Evolutionary conservation across 2,888 invertebrate species (phyloP), one percentile per base, ranked within the genome.

Genomic region (Pollenia labialis): DNA sequence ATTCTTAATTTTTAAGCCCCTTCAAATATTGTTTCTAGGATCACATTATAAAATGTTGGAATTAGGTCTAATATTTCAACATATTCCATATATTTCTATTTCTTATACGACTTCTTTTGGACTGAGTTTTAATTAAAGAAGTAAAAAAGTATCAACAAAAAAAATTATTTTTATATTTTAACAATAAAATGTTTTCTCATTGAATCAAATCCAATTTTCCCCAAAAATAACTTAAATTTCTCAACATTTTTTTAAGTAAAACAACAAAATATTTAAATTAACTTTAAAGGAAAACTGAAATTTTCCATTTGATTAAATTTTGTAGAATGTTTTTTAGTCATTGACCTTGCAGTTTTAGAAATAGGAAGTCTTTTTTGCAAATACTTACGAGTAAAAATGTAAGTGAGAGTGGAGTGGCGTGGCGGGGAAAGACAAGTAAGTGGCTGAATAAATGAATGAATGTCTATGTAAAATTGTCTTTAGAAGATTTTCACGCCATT

Each of bases 391-490:
- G 44, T 85, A 52, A 87, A 69, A 81, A 54, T 86, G 62, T 42
- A 69, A 52, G 7, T 81, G 56, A 87, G 40, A 23, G 23, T 23
- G 23, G 23, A 23, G 23, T 85, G 76, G 85, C 60, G 85, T 32
- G 32, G 32, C 4, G 32, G 4, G 32, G 75, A 88, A 71, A 72
- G 72, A 32, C 32, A 1, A 86, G 40, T 83, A 68, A 72, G 64
- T 62, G 52, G 42, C 32, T 44, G 14, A 58, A 12, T 32, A 44
- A 69, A 50, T 87, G 77, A 56, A 79, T 50, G 77, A 62, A n/a
- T 60, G 62, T 77, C 64, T 84, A 64, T 82, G 90, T 88, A 90
- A 91, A 91, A 87, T 81, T 80, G 80, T 83, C 76, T 81, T 68
- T 74, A 42, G 76, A 81, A 82, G 83, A 83, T 77, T 85, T 85